Evolutionary conservation across 2,888 invertebrate species (phyloP).

Genomic region (Crematogaster levior): DNA sequence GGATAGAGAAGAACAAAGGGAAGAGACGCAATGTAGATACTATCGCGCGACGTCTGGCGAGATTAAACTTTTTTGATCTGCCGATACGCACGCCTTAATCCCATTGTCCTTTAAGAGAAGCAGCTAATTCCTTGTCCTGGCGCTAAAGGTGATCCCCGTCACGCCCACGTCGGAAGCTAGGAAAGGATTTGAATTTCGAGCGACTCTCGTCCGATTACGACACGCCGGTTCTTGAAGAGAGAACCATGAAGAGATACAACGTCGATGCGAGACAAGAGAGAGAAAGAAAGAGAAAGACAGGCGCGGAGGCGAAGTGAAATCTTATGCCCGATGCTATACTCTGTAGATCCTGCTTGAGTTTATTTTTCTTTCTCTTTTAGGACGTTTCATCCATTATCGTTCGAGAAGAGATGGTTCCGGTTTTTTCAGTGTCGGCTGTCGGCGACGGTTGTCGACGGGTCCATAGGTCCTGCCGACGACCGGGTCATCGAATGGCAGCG

Average conservation of each 20-base stretch:
- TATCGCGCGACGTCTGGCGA: slow-evolving; percentile 13
- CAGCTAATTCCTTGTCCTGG: slow-evolving; percentile 56
- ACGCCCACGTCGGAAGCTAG: slow-evolving; percentile 69
- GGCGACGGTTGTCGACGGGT: slow-evolving; percentile 68
- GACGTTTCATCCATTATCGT: slow-evolving; percentile 63
- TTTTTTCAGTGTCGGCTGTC: slow-evolving; percentile 62
- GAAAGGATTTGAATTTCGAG: slow-evolving; percentile 72
- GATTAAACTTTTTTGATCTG: slow-evolving; percentile 23
- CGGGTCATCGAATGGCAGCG: slow-evolving; percentile 79
- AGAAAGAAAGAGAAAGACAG: neutral
- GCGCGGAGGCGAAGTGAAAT: slow-evolving; percentile 13
- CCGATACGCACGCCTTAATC: slow-evolving; percentile 58
- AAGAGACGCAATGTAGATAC: slow-evolving; percentile 4
- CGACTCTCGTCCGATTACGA: slow-evolving; percentile 34
- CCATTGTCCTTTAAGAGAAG: slow-evolving; percentile 64
- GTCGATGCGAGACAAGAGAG: slow-evolving; percentile 1
- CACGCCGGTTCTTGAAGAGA: slow-evolving; percentile 32
- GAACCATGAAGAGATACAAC: neutral
- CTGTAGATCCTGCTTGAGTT: neutral
- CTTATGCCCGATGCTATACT: slow-evolving; percentile 4
- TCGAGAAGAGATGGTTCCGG: slow-evolving; percentile 53
- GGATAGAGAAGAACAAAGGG: neutral
- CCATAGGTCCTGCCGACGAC: slow-evolving; percentile 77
- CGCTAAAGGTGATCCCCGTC: slow-evolving; percentile 34
- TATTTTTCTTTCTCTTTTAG: neutral